Evolutionary conservation across 2,113 vertebrate species (phyloP).

Genomic region (Uria aalge): DNA sequence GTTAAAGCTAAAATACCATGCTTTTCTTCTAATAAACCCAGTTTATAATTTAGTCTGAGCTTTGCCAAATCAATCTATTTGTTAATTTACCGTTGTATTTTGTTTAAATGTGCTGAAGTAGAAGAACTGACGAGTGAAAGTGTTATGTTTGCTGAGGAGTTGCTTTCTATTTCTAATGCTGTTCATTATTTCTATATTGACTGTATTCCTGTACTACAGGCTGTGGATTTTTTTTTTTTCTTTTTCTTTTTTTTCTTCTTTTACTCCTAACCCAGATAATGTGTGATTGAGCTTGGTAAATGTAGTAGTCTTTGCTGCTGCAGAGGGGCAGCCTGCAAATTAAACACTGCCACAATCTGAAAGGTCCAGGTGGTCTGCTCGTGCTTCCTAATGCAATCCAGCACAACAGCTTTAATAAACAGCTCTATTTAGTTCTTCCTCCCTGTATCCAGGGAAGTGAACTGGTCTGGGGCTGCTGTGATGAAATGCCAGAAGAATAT

Average conservation of each 20-base stretch:
- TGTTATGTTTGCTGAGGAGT: conserved; percentile 53
- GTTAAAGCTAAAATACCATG: conserved; percentile 63
- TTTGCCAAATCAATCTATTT: conserved; percentile 45
- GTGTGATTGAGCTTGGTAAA: conserved; percentile 73
- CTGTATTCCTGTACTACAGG: conserved; percentile 37
- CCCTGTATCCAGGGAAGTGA: conserved; percentile 81
- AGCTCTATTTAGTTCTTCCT: conserved; percentile 85
- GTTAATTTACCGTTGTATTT: conserved; percentile 34
- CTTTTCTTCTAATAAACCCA: conserved; percentile 40
- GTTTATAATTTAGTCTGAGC: conserved; percentile 46
- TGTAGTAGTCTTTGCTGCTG: conserved; percentile 73
- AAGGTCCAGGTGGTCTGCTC: conserved; percentile 85
- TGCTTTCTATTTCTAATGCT: conserved; percentile 58
- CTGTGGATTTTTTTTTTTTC: conserved; percentile 13
- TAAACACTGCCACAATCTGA: conserved; percentile 81
- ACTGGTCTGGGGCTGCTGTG: conserved; percentile 81
- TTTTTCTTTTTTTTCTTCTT: conserved; percentile 27
- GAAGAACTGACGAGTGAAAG: conserved; percentile 51
- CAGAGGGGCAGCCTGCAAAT: conserved; percentile 80
- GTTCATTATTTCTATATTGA: conserved; percentile 64
- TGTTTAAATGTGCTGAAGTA: conserved; percentile 60
- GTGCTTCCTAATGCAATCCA: conserved; percentile 82
- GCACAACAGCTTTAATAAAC: conserved; percentile 86
- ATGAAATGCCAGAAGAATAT: conserved; percentile 86
- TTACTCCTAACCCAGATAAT: conserved; percentile 68